phyloP scores from a whole-genome alignment of 2,113 vertebrate genomes.

The Halichoeres trimaculatus region DNA sequence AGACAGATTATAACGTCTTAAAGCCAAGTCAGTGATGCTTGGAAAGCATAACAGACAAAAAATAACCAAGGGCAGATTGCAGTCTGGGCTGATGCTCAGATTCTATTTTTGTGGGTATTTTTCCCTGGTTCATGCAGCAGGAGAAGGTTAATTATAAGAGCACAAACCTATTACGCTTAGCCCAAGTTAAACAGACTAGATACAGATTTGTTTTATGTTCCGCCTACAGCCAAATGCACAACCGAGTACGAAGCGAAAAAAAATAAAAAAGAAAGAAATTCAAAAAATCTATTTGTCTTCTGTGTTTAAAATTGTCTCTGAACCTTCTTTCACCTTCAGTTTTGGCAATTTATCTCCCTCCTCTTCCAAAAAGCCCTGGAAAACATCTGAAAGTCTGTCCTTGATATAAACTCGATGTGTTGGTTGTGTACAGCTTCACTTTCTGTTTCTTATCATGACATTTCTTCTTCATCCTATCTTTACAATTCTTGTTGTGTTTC shows the following conservation, averaged over 20 bases:
- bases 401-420: neutral
- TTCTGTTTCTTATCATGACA: conserved; percentile 17
- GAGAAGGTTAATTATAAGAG: conserved; percentile 61
- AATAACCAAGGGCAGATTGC: conserved; percentile 52
- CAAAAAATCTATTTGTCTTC: conserved; percentile 20
- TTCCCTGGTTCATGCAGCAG: conserved; percentile 41
- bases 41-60: conserved; percentile 61
- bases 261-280: too few species aligned
- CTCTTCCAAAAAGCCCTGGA: neutral
- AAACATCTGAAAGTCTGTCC: fast-evolving
- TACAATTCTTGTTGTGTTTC: conserved; percentile 52
- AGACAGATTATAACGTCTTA: conserved; percentile 72
- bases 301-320: conserved; percentile 40
- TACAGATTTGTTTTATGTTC: conserved; percentile 43
- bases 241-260: conserved; percentile 15
- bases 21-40: conserved; percentile 72
- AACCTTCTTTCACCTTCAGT: conserved; percentile 22
- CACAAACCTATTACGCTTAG: conserved; percentile 49
- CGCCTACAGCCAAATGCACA: conserved; percentile 38
- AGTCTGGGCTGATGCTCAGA: conserved; percentile 56
- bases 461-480: conserved; percentile 48
- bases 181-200: conserved; percentile 46
- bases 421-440: neutral
- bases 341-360: neutral
- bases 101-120: conserved; percentile 49